Percentiles rank a stretch among this genome's conserved stretches.
Evolutionary conservation across 2,797 vertebrate genomes (phyloP).

Genomic region (Hydrolagus colliei): DNA sequence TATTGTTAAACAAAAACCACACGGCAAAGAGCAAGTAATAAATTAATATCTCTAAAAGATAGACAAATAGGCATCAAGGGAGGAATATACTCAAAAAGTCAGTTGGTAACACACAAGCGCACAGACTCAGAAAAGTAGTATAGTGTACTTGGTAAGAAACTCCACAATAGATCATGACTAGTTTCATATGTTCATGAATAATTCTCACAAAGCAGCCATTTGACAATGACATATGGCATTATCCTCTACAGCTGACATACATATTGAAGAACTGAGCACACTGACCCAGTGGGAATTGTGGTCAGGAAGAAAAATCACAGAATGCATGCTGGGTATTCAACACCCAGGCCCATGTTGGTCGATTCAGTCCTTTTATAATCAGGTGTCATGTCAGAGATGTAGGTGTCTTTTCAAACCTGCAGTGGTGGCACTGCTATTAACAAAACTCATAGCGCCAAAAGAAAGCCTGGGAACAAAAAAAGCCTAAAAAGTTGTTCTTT

Average conservation of each 20-base stretch:
- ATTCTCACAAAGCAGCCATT: not conserved
- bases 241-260: not conserved
- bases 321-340: not conserved
- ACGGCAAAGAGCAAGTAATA: too few relatives aligned
- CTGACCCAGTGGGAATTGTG: not conserved
- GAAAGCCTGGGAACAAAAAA: not conserved
- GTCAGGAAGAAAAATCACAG: not conserved
- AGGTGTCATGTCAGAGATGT: not conserved
- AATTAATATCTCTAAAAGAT: too few relatives aligned
- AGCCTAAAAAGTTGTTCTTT: not conserved
- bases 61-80: too few relatives aligned
- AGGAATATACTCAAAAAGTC: too few relatives aligned
- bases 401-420: not conserved
- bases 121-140: not conserved
- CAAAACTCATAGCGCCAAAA: not conserved
- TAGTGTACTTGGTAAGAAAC: not conserved
- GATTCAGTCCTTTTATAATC: not conserved
- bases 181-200: slow-evolving; percentile 1
- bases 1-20: too few relatives aligned
- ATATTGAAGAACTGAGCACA: not conserved
- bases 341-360: not conserved
- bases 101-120: not conserved
- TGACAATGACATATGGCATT: not conserved
- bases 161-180: not conserved
- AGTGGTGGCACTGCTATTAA: not conserved